Evolutionary conservation across 53 echinoderm and acorn worm genomes (phyloP).

Genomic region (Apostichopus leukothele): DNA sequence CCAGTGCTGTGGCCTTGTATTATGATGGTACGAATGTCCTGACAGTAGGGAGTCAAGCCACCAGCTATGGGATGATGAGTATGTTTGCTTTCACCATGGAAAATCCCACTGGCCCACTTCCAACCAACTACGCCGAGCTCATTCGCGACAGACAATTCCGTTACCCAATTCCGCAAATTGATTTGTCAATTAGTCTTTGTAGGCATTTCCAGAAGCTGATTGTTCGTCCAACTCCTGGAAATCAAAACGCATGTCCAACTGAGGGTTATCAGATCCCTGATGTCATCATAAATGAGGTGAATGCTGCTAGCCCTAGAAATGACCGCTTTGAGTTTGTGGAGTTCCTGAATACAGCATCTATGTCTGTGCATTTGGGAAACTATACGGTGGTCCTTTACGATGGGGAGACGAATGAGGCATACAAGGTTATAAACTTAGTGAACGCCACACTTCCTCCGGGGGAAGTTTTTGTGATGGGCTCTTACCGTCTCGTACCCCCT

Average conservation of each 20-base stretch:
- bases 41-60: background rate
- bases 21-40: background rate
- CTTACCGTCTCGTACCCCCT: slow-evolving; percentile 55
- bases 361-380: slow-evolving; percentile 59
- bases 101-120: background rate
- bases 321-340: slow-evolving; percentile 82
- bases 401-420: slow-evolving; percentile 66
- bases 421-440: slow-evolving; percentile 59
- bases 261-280: background rate
- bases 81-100: background rate
- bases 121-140: background rate
- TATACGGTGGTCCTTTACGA: slow-evolving; percentile 81
- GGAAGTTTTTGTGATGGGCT: slow-evolving; percentile 72
- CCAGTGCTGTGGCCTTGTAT: slow-evolving; percentile 6
- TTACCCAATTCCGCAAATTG: background rate
- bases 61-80: background rate
- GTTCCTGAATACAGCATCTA: slow-evolving; percentile 67
- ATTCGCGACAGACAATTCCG: background rate
- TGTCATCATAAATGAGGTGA: slow-evolving; percentile 82
- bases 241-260: slow-evolving; percentile 13
- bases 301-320: slow-evolving; percentile 67
- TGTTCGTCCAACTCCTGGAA: background rate
- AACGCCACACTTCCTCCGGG: slow-evolving; percentile 53
- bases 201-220: background rate
- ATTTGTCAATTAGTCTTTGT: slow-evolving; percentile 1